These are phyloP conservation scores for Spermophilus dauricus DNA, from an alignment of 2,113 vertebrate species.

Conservation along the genomic window DNA sequence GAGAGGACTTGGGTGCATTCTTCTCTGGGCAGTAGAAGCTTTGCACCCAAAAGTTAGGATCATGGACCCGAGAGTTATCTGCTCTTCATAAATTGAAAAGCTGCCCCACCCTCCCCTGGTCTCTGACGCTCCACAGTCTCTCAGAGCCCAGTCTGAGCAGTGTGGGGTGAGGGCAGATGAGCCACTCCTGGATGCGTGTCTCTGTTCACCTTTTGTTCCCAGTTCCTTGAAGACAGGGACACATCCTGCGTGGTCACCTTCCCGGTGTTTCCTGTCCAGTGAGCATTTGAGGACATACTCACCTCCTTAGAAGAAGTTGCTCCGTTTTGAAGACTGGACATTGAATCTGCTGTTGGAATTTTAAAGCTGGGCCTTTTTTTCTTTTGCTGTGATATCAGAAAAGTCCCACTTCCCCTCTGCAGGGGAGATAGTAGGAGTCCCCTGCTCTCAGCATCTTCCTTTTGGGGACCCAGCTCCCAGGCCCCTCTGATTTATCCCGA, in stretches of 20 bases:
- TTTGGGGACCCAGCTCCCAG: neutral
- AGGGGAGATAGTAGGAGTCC: neutral
- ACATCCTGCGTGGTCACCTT: neutral
- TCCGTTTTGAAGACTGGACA: neutral
- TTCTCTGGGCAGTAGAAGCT: neutral
- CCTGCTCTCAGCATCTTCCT: neutral
- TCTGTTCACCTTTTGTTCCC: neutral
- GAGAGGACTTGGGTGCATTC: too few relatives aligned
- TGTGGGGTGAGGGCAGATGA: too few relatives aligned
- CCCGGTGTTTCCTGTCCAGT: too few relatives aligned
- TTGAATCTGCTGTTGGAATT: neutral
- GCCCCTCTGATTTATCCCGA: neutral
- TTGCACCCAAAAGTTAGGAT: neutral
- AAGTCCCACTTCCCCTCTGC: neutral
- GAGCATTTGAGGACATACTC: neutral
- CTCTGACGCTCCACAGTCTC: too few relatives aligned
- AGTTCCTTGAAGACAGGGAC: accelerated
- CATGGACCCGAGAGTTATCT: neutral
- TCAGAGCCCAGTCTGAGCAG: too few relatives aligned
- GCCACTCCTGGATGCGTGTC: too few relatives aligned
- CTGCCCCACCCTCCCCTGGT: too few relatives aligned
- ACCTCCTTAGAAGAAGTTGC: neutral
- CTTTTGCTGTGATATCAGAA: neutral
- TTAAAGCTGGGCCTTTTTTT: neutral
- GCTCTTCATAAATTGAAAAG: neutral